Evolutionary conservation across 1,140 invertebrate genomes (phyloP).

Genomic region (Harlomillsia oculata): DNA sequence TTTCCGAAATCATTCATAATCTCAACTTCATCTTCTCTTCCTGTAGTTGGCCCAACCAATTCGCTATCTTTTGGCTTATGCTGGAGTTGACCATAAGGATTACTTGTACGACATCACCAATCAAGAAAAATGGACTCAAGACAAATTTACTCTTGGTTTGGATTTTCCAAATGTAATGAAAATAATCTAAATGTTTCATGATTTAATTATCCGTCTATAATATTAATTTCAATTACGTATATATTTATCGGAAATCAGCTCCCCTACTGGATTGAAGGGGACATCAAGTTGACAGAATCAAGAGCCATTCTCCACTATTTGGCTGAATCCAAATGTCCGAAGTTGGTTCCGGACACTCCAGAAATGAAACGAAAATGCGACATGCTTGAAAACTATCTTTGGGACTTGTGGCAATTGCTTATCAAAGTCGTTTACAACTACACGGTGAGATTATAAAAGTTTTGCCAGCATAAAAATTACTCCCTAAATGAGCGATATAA

Average conservation of each 20-base stretch:
- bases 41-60: not conserved
- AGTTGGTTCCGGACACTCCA: not conserved
- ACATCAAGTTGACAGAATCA: slow-evolving; percentile 17
- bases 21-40: not conserved
- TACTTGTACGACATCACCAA: not conserved
- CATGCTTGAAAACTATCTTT: not conserved
- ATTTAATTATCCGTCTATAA: not conserved
- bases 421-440: too few relatives aligned
- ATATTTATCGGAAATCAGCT: slow-evolving; percentile 4
- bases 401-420: not conserved
- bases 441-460: too few relatives aligned
- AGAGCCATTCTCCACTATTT: slow-evolving; percentile 20
- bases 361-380: not conserved
- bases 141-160: slow-evolving; percentile 15
- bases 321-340: not conserved
- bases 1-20: too few relatives aligned
- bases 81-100: slow-evolving; percentile 21
- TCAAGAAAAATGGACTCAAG: not conserved
- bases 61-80: slow-evolving; percentile 9
- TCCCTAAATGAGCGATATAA: too few relatives aligned
- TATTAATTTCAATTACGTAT: not conserved
- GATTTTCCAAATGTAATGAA: slow-evolving; percentile 22
- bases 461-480: too few relatives aligned
- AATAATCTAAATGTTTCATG: not conserved
- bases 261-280: slow-evolving; percentile 25